Evolutionary conservation across 2,113 vertebrate genomes (phyloP).

Genomic region (Odobenus rosmarus): DNA sequence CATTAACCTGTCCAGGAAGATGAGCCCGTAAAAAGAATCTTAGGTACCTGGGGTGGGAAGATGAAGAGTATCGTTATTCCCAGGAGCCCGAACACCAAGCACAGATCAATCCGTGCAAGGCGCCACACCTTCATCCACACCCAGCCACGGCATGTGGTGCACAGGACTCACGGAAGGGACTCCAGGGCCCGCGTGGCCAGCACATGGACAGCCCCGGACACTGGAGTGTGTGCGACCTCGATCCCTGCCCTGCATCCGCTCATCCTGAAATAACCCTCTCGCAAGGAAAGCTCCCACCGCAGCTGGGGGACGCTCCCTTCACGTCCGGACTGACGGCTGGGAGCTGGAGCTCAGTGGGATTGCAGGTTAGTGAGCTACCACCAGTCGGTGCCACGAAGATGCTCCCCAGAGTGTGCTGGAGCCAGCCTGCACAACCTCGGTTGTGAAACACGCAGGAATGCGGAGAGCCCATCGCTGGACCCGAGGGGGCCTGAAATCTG

Average conservation of each 20-base stretch:
- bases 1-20: not conserved
- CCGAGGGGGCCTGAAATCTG: not conserved
- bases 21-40: not conserved
- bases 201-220: not conserved
- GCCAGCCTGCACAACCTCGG: not conserved
- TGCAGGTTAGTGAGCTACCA: not conserved
- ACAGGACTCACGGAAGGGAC: not conserved
- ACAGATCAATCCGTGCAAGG: not conserved
- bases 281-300: not conserved
- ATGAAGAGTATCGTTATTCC: not conserved
- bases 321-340: not conserved
- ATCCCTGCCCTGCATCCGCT: fast-evolving
- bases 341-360: not conserved
- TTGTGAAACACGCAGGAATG: not conserved
- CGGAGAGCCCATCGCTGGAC: not conserved
- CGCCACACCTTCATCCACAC: not conserved
- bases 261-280: fast-evolving
- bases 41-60: not conserved
- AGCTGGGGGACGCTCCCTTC: too few species aligned
- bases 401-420: fast-evolving
- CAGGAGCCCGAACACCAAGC: not conserved
- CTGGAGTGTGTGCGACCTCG: fast-evolving
- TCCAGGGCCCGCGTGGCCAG: not conserved
- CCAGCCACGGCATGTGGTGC: fast-evolving
- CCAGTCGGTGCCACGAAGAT: too few species aligned